Base-by-base conservation (phyloP, 2,797 vertebrate genomes). In the Enoplosus armatus region DNA sequence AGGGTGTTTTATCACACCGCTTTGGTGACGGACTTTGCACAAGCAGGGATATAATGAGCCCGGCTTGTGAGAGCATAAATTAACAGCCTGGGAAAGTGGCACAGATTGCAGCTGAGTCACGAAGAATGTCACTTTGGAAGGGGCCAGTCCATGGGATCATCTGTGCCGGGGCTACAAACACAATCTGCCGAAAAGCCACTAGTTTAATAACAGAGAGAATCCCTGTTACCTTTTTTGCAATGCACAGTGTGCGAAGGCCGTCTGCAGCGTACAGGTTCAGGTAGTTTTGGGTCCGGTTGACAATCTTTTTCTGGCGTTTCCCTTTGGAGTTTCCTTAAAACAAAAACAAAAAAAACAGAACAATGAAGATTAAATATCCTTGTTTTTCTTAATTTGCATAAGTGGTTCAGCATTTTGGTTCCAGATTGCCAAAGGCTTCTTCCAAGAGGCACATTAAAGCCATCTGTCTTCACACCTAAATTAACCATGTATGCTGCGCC, bases 231-330 rank as follows among this genome's bases (percentile, higher is more conserved):
- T 97, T 97, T 93, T 98, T 99, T 67, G 98, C 98, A 20, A 99
- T 98, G 90, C 98, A 99, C 9, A 99, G 93, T 0, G 98, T 99
- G n/a, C 98, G 92, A 5, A 99, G 95, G 51, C 98, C 98, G 56
- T 98, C 96, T 26, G 96, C 95, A 2, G 97, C 98, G 7, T 99
- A 99, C 41, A 96, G 93, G 92, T 98, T 98, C 88, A 99, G 96
- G 93, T 97, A 98, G 92, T 96, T 96, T 90, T 99, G 98, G 0
- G 98, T 99, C 94, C 97, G 96, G 92, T 91, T 97, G 84, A 96
- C 90, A 20, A 98, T 97, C 94, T 96, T 98, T 79, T 96, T 97
- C 83, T 97, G 97, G 20, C 97, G 96, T 85, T 96, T 97, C 39
- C 96, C 97, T 92, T 95, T 94, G 89, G 96, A 90, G 48, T 95